A percentile compares a stretch with the other conserved stretches of the same genome.
phyloP scores from a whole-genome alignment of 2,888 invertebrate genomes.

The Actias luna region DNA sequence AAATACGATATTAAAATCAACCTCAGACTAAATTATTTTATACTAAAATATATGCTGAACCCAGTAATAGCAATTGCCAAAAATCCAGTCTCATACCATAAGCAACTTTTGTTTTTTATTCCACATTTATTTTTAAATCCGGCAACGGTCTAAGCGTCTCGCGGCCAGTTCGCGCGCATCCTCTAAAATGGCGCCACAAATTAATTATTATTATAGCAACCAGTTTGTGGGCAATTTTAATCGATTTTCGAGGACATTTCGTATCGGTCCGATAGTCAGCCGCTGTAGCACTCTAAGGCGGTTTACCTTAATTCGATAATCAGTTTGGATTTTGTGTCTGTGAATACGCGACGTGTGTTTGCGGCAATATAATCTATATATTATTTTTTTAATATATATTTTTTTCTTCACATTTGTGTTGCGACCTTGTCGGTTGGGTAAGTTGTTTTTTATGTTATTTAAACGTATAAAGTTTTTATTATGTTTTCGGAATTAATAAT shows the following conservation, averaged over 20 bases:
- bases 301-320: slow-evolving; percentile 39
- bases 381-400: slow-evolving; percentile 24
- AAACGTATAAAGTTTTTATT: not conserved
- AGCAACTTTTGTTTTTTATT: slow-evolving; percentile 55
- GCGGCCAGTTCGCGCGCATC: slow-evolving; percentile 44
- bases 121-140: slow-evolving; percentile 68
- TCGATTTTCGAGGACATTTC: slow-evolving; percentile 43
- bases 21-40: not conserved
- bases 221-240: slow-evolving; percentile 42
- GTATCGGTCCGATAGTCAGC: slow-evolving; percentile 28
- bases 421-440: slow-evolving; percentile 5
- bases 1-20: not conserved
- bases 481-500: too few relatives aligned
- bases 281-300: slow-evolving; percentile 5
- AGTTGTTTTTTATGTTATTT: not conserved
- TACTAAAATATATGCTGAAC: slow-evolving; percentile 43
- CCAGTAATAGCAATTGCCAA: slow-evolving; percentile 39
- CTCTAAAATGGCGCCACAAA: slow-evolving; percentile 51
- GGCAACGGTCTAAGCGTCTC: slow-evolving; percentile 65
- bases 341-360: slow-evolving; percentile 60
- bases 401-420: slow-evolving; percentile 10
- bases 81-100: slow-evolving; percentile 52
- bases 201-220: slow-evolving; percentile 28
- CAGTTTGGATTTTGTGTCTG: slow-evolving; percentile 68
- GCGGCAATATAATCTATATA: slow-evolving; percentile 30